Conservation (phyloP, 2,888 invertebrate genomes). For the Rugalucina vietnamica region DNA sequence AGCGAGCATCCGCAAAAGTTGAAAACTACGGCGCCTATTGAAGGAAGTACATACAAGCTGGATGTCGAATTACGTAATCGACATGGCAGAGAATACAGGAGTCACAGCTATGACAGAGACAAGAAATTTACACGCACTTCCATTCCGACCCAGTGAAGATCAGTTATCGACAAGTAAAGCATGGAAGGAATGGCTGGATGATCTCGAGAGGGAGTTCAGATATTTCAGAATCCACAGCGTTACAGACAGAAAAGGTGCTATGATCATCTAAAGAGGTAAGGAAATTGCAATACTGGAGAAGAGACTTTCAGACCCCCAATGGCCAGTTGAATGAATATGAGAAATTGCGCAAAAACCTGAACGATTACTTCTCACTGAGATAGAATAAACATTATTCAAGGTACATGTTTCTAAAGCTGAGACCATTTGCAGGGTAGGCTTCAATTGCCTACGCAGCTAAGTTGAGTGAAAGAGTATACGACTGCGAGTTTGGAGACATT, state of each 20-base stretch:
- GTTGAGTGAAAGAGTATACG: too few species aligned
- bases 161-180: neutral
- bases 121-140: neutral
- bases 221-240: neutral
- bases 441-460: too few species aligned
- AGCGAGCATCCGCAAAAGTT: neutral
- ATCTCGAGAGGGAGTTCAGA: neutral
- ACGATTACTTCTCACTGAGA: neutral
- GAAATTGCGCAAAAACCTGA: too few species aligned
- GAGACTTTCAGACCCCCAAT: neutral
- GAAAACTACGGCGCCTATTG: neutral
- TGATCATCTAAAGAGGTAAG: constrained; percentile 1
- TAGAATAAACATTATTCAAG: constrained; percentile 17
- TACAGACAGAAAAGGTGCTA: neutral
- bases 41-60: neutral
- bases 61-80: neutral
- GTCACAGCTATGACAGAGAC: neutral
- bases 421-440: too few species aligned
- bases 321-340: neutral
- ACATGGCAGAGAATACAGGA: neutral
- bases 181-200: neutral
- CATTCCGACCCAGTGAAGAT: constrained; percentile 4
- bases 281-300: constrained; percentile 18
- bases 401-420: constrained; percentile 11
- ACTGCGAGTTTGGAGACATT: too few species aligned